Percentiles rank a stretch among this genome's conserved stretches.
Conservation (phyloP, 2,888 invertebrate species). For the Aphidoletes aphidimyza region DNA sequence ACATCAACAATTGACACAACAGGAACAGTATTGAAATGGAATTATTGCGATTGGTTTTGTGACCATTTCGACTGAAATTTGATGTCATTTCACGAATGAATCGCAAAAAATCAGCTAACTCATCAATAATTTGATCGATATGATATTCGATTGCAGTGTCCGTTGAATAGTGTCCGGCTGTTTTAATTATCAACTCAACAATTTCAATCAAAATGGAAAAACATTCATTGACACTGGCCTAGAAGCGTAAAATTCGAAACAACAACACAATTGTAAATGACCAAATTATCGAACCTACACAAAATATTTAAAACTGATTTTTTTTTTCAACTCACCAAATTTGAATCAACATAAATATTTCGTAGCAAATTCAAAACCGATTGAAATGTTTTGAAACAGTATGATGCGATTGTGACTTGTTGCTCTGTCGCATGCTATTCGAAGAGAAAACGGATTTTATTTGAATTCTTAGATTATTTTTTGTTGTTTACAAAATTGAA, state of each 20-base stretch:
- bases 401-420: conserved; percentile 34
- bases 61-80: not conserved
- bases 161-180: not conserved
- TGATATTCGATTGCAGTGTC: conserved; percentile 7
- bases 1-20: not conserved
- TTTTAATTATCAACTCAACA: not conserved
- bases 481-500: not conserved
- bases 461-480: not conserved
- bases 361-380: not conserved
- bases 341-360: not conserved
- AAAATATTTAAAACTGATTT: not conserved
- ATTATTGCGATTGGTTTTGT: conserved; percentile 25
- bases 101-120: conserved; percentile 7
- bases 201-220: conserved; percentile 23
- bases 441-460: not conserved
- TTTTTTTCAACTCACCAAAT: not conserved
- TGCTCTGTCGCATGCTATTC: not conserved
- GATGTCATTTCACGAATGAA: conserved; percentile 29
- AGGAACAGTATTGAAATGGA: conserved; percentile 5
- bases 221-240: not conserved
- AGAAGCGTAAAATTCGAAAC: not conserved
- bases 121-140: not conserved
- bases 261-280: not conserved
- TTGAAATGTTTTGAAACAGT: conserved; percentile 4
- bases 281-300: not conserved